Percentiles rank a stretch among this genome's conserved stretches.
Conservation (phyloP, 2,113 vertebrate genomes). For the Corynorhinus townsendii region DNA sequence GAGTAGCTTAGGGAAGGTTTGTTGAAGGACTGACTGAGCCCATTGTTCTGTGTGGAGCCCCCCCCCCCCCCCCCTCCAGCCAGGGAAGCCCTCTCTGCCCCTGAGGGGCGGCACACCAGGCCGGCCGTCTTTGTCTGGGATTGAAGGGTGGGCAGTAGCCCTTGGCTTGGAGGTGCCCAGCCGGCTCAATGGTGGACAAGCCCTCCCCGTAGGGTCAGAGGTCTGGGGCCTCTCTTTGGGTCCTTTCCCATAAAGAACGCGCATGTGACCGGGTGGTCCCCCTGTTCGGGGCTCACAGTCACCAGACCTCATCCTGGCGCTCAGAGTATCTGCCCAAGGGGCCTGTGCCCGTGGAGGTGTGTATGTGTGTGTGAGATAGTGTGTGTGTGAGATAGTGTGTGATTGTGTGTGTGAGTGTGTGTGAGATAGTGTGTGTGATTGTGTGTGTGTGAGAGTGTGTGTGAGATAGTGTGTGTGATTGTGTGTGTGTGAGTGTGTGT, state of each 20-base stretch:
- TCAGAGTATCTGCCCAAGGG: neutral
- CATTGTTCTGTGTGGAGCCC: neutral
- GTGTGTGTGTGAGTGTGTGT: no score
- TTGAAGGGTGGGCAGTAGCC: neutral
- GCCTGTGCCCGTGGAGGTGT: neutral
- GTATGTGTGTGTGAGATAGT: neutral
- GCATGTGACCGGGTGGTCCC: accelerated
- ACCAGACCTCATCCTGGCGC: neutral
- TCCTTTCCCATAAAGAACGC: neutral
- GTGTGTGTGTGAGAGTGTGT: no score
- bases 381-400: no score
- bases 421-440: no score
- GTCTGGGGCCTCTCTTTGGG: neutral
- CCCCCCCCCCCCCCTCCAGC: neutral
- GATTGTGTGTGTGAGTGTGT: no score
- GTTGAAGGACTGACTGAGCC: neutral
- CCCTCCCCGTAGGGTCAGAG: neutral
- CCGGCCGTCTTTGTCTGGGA: neutral
- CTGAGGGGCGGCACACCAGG: no score
- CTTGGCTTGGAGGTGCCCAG: neutral
- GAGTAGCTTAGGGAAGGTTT: neutral
- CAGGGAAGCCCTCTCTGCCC: neutral
- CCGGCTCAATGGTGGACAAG: neutral
- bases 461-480: no score
- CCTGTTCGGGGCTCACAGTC: neutral